Evolutionary conservation across 1,140 invertebrate species (phyloP), one percentile per base, ranked within the genome.

Genomic region (Ephestia elutella): DNA sequence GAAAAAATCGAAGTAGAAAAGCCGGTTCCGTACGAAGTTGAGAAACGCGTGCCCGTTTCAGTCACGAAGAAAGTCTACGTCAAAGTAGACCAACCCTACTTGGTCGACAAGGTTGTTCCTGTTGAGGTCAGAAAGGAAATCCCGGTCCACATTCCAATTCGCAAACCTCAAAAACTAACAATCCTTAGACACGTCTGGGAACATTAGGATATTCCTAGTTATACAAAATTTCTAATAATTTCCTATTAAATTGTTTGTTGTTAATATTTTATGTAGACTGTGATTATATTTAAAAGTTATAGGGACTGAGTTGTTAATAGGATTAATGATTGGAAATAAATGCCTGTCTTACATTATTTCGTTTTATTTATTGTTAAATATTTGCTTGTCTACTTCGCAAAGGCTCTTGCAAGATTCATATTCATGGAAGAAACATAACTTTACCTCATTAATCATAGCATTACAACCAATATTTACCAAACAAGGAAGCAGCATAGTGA

Each of bases 151-250:
- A 51, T 65, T 20, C 69, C 67, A n/a, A 32, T 68, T 8, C 59
- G 65, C 21, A 71, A 60, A 54, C 54, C 63, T 9, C 54, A 75
- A 20, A 73, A 62, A 51, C 54, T 67, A 19, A 68, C 68, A 25
- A 66, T 70, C 44, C 38, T 76, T 0, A 58, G 68, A 49, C 73
- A 73, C 15, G 50, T 70, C 32, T 79, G 71, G 74, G 63, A 75
- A 35, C 63, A 77, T 60, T 75, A 50, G 13, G 20, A 15, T 44
- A 15, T n/a, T 44, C 15, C n/a, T 44, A 44, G 38, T 17, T 44
- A 15, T 3, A 35, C 32, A 5, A 35, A 9, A 13, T 15, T 15
- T 15, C 13, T 15, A 44, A 44, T 44, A 44, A 44, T 44, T 32
- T 32, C 30, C 9, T 32, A 32, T 32, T 44, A 13, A 35, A 2